Evolutionary conservation across 2,113 vertebrate species (phyloP), one percentile per base, ranked within the genome.

Genomic region (Takifugu bimaculatus): DNA sequence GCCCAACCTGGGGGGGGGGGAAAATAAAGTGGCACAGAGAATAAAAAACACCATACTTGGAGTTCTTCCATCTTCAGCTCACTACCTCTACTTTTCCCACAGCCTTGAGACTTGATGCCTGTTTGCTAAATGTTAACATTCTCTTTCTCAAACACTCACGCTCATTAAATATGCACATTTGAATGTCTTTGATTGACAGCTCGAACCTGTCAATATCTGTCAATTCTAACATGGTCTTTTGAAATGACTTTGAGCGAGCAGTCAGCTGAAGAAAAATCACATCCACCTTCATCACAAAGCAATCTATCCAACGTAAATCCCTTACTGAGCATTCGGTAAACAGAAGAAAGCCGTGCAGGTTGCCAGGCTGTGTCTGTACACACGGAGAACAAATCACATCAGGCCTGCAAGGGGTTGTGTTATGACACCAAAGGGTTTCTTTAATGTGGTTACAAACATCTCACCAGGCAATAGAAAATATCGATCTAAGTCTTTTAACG

Each of bases 1-100:
- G 84, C 80, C 79, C 85, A 82, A 78, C 78, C 79, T 81, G 79
- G 79, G 82, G 72, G 77, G 79, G 79, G 84, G 85, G 74, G 79
- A 79, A 69, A 81, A 85, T 79, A 77, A 81, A 85, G 79, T 84
- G 78, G 75, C 82, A 87, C 74, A n/a, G n/a, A n/a, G n/a, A 55
- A 32, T 60, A 53, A 72, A 82, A 78, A 78, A 71, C 60, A 77
- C 49, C 54, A 78, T 57, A 75, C 77, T 78, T 68, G 68, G 78
- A 72, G 87, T 77, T 58, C 66, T 82, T 82, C 51, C 67, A 66
- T 78, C 62, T 70, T 69, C 63, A 72, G 68, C 82, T 78, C 58
- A n/a, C 62, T 79, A 63, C 58, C 65, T 82, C 66, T 72, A 60
- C 63, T 83, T 78, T 39, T 82, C 73, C 76, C 78, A 78, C 59